phyloP scores from a whole-genome alignment of 2,113 vertebrate species.

The Azemiops feae region DNA sequence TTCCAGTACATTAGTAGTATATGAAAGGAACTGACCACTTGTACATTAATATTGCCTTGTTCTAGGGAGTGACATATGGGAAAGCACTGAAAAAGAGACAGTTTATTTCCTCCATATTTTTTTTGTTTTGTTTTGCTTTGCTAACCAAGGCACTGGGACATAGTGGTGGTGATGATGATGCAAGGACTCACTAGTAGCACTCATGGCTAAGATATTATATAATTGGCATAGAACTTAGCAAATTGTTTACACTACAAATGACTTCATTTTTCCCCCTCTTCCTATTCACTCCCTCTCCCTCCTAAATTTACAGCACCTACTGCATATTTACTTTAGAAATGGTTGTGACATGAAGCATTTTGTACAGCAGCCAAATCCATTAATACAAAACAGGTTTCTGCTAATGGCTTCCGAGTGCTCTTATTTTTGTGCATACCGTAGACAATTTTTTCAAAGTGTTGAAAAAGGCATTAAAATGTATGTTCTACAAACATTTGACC shows the following conservation, averaged over 20 bases:
- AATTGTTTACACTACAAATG: background rate
- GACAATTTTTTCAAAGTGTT: constrained; percentile 17
- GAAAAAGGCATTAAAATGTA: background rate
- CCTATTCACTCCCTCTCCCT: constrained; percentile 37
- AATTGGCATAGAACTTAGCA: background rate
- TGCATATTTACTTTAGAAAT: constrained; percentile 39
- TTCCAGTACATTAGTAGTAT: constrained; percentile 91
- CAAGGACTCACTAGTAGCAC: background rate
- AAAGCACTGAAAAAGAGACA: constrained; percentile 70
- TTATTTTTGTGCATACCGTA: background rate
- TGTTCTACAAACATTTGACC: background rate
- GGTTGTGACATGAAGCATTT: constrained; percentile 31
- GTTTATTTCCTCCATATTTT: constrained; percentile 60
- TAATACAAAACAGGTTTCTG: constrained; percentile 31
- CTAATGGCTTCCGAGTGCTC: constrained; percentile 49
- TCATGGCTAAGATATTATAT: background rate
- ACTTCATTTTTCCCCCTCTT: background rate
- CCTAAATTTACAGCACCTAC: constrained; percentile 39
- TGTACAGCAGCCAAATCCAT: constrained; percentile 32
- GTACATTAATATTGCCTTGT: constrained; percentile 74
- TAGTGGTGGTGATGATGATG: background rate
- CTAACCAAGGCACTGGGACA: background rate
- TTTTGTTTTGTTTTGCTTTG: constrained; percentile 11
- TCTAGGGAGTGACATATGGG: constrained; percentile 76
- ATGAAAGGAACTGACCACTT: constrained; percentile 77